Conservation (phyloP, 2,797 vertebrate genomes). For the Clarias pachynema region DNA sequence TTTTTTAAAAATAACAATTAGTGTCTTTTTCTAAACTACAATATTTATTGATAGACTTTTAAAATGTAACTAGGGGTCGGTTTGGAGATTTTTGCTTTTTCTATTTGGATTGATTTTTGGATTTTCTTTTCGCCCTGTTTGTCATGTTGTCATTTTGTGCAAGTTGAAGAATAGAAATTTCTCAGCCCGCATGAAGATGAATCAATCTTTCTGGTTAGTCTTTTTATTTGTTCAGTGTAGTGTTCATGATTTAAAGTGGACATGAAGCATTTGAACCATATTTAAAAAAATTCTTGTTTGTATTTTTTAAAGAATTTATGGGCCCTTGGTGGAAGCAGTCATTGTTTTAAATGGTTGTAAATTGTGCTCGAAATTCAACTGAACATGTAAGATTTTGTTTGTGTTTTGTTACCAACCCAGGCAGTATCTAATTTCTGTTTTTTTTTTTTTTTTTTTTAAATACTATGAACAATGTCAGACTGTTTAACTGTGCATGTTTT, state of each 20-base stretch:
- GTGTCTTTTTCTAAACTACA: constrained; percentile 64
- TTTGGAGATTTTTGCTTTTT: constrained; percentile 24
- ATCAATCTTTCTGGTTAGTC: neutral
- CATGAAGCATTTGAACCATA: neutral
- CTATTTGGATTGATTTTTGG: constrained; percentile 50
- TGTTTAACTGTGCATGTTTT: neutral
- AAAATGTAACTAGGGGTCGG: constrained; percentile 37
- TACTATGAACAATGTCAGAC: neutral
- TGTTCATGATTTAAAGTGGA: constrained; percentile 14
- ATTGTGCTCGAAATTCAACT: constrained; percentile 55
- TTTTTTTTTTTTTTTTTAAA: neutral
- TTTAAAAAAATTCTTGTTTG: neutral
- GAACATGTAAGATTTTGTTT: constrained; percentile 18
- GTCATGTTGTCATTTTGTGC: constrained; percentile 52
- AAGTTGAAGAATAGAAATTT: constrained; percentile 65
- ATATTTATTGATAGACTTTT: constrained; percentile 75
- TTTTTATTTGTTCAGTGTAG: neutral
- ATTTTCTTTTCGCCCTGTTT: constrained; percentile 49
- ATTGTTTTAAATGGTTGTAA: constrained; percentile 89
- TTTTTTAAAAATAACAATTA: constrained; percentile 63
- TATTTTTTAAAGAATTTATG: constrained; percentile 50
- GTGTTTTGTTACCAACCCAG: constrained; percentile 63
- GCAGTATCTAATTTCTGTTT: constrained; percentile 21
- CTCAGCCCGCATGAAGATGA: neutral
- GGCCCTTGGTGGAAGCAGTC: constrained; percentile 72